Evolutionary conservation across 1,140 invertebrate species (phyloP).

Genomic region (Phenacoccus solenopsis): DNA sequence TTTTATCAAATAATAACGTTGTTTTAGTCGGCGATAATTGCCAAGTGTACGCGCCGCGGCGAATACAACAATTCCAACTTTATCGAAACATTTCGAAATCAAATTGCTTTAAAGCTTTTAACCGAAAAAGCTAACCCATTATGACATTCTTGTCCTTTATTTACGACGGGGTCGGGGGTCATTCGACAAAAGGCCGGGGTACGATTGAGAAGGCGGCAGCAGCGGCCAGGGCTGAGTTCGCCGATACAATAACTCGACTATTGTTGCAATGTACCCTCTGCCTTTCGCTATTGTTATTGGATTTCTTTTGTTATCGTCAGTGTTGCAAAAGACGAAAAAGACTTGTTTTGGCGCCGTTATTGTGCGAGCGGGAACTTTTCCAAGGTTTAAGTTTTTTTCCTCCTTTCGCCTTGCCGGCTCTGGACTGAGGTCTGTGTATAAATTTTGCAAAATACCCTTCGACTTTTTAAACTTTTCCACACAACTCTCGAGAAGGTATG

Average conservation of each 20-base stretch:
- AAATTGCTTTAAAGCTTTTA: slow-evolving; percentile 17
- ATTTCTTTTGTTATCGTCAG: slow-evolving; percentile 15
- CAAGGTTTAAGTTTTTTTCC: slow-evolving; percentile 6
- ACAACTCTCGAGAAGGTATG: neutral
- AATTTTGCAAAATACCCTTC: slow-evolving; percentile 6
- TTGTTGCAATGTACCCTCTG: slow-evolving; percentile 11
- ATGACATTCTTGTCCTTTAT: slow-evolving; percentile 13
- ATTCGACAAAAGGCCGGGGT: neutral
- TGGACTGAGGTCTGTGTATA: neutral
- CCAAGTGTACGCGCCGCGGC: too few species aligned
- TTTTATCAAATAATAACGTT: neutral
- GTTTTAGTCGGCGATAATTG: neutral
- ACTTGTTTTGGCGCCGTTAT: slow-evolving; percentile 11
- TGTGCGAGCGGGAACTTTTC: slow-evolving; percentile 11
- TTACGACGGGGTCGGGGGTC: slow-evolving; percentile 6
- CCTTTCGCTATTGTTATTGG: slow-evolving; percentile 8
- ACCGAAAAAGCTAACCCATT: slow-evolving; percentile 12
- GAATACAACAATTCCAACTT: slow-evolving; percentile 11
- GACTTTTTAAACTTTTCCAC: neutral
- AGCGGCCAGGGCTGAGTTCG: neutral
- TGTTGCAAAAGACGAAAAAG: slow-evolving; percentile 7
- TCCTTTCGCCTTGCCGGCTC: neutral
- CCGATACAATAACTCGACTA: slow-evolving; percentile 16
- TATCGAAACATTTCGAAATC: slow-evolving; percentile 18
- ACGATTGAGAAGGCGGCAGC: too few species aligned